Percentiles rank a stretch among this genome's conserved stretches.
Evolutionary conservation across 2,888 invertebrate genomes (phyloP).

Genomic region (Caradrina clavipalpis): DNA sequence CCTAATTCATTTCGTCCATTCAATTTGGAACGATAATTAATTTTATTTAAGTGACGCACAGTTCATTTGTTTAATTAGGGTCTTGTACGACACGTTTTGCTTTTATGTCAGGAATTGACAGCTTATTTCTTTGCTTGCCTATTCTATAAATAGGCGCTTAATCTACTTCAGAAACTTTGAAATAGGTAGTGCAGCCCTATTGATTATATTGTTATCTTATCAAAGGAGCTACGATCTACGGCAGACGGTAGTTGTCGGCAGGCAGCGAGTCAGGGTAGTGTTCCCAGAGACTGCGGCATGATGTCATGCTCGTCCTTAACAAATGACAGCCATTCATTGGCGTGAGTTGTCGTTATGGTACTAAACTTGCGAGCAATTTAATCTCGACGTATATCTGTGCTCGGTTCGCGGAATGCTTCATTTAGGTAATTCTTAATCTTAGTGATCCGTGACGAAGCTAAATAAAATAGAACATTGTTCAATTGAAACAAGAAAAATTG

Average conservation of each 20-base stretch:
- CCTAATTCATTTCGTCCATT: slow-evolving; percentile 14
- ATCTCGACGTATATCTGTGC: slow-evolving; percentile 64
- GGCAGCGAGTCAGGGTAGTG: slow-evolving; percentile 48
- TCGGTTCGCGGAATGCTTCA: slow-evolving; percentile 61
- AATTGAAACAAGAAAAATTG: neutral
- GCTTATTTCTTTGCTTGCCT: too few relatives aligned
- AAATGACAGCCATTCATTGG: slow-evolving; percentile 68
- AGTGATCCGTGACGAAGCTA: slow-evolving; percentile 21
- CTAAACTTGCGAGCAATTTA: slow-evolving; percentile 66
- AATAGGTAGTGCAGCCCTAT: neutral
- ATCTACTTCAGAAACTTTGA: neutral
- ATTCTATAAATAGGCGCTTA: too few relatives aligned
- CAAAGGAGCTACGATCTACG: slow-evolving; percentile 2
- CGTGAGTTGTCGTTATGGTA: slow-evolving; percentile 63
- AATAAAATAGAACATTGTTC: slow-evolving; percentile 13
- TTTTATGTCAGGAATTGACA: neutral
- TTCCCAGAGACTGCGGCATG: slow-evolving; percentile 57
- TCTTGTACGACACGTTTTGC: neutral
- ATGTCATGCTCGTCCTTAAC: slow-evolving; percentile 71
- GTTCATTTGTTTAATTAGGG: neutral
- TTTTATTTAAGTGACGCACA: neutral
- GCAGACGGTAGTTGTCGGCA: slow-evolving; percentile 7
- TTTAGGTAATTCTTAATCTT: slow-evolving; percentile 43
- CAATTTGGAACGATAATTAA: slow-evolving; percentile 13
- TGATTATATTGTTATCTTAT: slow-evolving; percentile 1